Percentiles rank a stretch among this genome's conserved stretches.
Evolutionary conservation across 37 sponge, comb jelly and placozoan species (phyloP).

Genomic region (Oopsacas minuta): DNA sequence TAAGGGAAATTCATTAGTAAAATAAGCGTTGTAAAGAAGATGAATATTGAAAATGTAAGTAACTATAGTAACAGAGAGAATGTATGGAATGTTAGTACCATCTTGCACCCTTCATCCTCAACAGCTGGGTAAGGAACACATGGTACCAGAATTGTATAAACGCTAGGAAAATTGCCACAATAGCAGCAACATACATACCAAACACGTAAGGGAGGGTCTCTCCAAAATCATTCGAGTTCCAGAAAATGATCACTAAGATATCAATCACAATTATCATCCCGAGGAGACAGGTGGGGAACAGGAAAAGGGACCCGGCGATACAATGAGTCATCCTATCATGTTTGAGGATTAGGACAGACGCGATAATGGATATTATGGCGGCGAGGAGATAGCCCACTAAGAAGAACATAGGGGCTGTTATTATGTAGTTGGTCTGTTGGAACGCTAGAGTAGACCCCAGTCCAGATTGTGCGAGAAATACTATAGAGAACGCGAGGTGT

Average conservation of each 20-base stretch:
- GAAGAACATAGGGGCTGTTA: background rate
- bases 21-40: too few relatives aligned
- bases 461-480: background rate
- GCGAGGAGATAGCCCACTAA: background rate
- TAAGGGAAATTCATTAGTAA: too few relatives aligned
- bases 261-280: background rate
- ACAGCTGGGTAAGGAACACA: background rate
- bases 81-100: background rate
- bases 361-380: background rate
- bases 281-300: background rate
- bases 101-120: background rate
- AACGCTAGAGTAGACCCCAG: background rate
- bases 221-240: background rate
- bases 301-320: background rate
- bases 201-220: background rate
- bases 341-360: background rate
- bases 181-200: background rate
- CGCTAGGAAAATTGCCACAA: background rate
- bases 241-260: background rate
- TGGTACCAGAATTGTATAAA: slow-evolving; percentile 11
- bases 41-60: too few relatives aligned
- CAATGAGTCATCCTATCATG: background rate
- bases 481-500: background rate
- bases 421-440: background rate
- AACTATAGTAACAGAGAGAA: background rate